Percentiles rank a stretch among this genome's conserved stretches.
phyloP scores from a whole-genome alignment of 2,113 vertebrate genomes.

The Sphaerodactylus townsendi region DNA sequence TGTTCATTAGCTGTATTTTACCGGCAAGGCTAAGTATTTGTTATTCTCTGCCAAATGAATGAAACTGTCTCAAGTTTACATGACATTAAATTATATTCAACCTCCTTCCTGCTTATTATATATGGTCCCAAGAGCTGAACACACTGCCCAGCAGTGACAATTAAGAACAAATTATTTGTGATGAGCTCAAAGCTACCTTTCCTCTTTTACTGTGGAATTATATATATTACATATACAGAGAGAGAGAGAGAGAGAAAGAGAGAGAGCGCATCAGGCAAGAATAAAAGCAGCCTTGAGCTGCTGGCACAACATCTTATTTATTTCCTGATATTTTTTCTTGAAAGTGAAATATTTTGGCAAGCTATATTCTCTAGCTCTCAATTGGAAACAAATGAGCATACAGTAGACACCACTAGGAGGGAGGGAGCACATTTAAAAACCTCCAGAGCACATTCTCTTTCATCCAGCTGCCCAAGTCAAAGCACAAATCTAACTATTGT shows the following conservation, averaged over 20 bases:
- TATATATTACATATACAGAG: no score
- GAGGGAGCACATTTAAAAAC: background rate
- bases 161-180: background rate
- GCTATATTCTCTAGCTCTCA: background rate
- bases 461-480: background rate
- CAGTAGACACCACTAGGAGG: background rate
- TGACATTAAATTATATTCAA: background rate
- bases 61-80: background rate
- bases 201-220: background rate
- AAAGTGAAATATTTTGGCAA: background rate
- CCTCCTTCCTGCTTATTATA: background rate
- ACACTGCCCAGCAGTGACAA: background rate
- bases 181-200: background rate
- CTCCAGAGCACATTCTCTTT: background rate
- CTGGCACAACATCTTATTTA: conserved; percentile 5
- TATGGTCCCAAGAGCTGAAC: no score
- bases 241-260: no score
- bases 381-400: background rate
- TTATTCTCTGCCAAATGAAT: background rate
- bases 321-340: background rate
- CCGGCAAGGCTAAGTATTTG: background rate
- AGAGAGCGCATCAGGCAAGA: background rate
- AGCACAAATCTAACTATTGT: background rate
- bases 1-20: background rate
- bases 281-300: background rate